Conservation (phyloP, 1,140 invertebrate genomes). For the Hyles vespertilio region DNA sequence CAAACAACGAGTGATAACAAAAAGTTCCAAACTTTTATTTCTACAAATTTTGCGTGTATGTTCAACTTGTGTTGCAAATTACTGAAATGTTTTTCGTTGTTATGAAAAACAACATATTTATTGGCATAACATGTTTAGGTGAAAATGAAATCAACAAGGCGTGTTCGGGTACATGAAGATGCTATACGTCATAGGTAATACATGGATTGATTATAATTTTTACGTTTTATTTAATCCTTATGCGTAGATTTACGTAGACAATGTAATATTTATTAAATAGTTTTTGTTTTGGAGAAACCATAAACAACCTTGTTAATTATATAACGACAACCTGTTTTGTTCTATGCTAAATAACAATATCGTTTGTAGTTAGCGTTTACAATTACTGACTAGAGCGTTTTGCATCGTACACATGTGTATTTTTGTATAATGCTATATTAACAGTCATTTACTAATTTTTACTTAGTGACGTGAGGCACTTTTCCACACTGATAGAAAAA, state of each 20-base stretch:
- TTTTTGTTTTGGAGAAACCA: background rate
- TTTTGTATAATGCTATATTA: background rate
- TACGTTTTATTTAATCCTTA: slow-evolving; percentile 38
- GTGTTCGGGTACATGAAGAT: slow-evolving; percentile 72
- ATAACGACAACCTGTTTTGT: slow-evolving; percentile 1
- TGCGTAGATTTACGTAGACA: slow-evolving; percentile 48
- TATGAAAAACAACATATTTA: slow-evolving; percentile 47
- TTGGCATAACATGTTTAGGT: slow-evolving; percentile 73
- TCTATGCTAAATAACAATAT: background rate
- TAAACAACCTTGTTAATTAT: background rate
- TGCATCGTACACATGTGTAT: background rate
- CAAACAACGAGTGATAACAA: slow-evolving; percentile 3
- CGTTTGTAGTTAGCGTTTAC: slow-evolving; percentile 23
- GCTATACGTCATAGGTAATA: slow-evolving; percentile 73
- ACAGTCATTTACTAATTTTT: slow-evolving; percentile 4
- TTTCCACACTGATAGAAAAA: too few species aligned
- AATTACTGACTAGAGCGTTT: slow-evolving; percentile 5
- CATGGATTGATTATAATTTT: slow-evolving; percentile 39
- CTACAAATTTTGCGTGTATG: too few species aligned
- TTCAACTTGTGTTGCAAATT: background rate
- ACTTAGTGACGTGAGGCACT: background rate
- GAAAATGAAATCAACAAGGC: slow-evolving; percentile 72
- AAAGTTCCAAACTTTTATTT: slow-evolving; percentile 4
- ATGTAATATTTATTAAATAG: slow-evolving; percentile 12
- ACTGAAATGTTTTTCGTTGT: slow-evolving; percentile 10